Percentiles rank a stretch among this genome's conserved stretches.
phyloP scores from a whole-genome alignment of 2,797 vertebrate genomes.

The Typhlichthys eigenmanni region DNA sequence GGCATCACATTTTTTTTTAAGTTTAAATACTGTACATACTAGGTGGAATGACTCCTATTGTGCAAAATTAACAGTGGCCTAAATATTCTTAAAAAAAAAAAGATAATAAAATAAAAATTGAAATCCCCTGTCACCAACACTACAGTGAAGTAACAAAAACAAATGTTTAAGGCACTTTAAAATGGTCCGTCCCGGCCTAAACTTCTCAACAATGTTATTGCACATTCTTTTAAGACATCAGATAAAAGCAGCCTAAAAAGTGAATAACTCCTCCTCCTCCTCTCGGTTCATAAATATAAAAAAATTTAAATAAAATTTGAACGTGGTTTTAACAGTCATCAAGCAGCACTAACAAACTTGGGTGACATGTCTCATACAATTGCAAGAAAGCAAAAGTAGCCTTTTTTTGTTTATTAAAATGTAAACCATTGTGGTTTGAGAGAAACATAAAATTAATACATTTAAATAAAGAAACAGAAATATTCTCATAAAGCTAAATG shows the following conservation, averaged over 20 bases:
- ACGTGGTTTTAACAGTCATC: conserved; percentile 12
- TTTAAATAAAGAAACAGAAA: no score
- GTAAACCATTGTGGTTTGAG: neutral
- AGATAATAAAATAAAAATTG: conserved; percentile 1
- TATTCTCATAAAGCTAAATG: no score
- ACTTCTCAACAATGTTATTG: conserved; percentile 15
- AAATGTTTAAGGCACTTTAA: conserved; percentile 68
- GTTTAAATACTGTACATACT: conserved; percentile 44
- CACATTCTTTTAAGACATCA: conserved; percentile 30
- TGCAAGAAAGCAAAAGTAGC: neutral
- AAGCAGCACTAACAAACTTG: neutral
- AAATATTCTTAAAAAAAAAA: neutral
- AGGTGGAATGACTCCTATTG: conserved; percentile 61
- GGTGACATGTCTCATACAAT: conserved; percentile 8
- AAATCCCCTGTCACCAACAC: conserved; percentile 18
- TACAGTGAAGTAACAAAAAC: conserved; percentile 33
- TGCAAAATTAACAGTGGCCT: conserved; percentile 50
- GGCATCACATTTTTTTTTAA: conserved; percentile 1
- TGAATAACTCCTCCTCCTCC: conserved; percentile 5
- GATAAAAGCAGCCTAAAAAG: conserved; percentile 28
- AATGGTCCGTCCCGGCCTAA: conserved; percentile 33
- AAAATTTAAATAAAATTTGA: neutral
- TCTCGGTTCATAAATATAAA: neutral
- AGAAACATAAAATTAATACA: neutral
- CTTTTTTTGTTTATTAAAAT: conserved; percentile 1